Percentiles rank a stretch among this genome's conserved stretches.
Evolutionary conservation across 2,113 vertebrate species (phyloP).

Genomic region (Nerophis lumbriciformis): DNA sequence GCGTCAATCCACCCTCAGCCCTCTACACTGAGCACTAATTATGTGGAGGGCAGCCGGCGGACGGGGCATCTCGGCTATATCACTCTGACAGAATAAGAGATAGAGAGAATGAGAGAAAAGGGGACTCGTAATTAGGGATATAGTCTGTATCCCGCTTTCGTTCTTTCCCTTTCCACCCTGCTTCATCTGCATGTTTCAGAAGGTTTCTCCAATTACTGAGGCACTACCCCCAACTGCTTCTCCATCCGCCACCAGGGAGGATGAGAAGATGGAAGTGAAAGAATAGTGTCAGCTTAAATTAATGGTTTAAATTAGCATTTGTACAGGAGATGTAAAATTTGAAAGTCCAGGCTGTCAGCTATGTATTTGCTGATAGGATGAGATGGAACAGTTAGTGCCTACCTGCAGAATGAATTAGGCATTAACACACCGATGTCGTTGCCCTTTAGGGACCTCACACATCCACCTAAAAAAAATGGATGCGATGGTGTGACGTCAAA

Average conservation of each 20-base stretch:
- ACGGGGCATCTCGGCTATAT: slow-evolving; percentile 22
- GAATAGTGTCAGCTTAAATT: slow-evolving; percentile 56
- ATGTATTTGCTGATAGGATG: slow-evolving; percentile 7
- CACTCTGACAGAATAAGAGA: slow-evolving; percentile 34
- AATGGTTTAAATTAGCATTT: slow-evolving; percentile 54
- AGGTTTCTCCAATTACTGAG: slow-evolving; percentile 63
- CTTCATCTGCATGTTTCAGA: slow-evolving; percentile 72
- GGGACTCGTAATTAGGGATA: slow-evolving; percentile 58
- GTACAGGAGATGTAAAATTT: slow-evolving; percentile 10
- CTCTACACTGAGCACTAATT: slow-evolving; percentile 50
- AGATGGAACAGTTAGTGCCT: slow-evolving; percentile 6
- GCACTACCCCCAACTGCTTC: slow-evolving; percentile 45
- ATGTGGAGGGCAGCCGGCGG: slow-evolving; percentile 42
- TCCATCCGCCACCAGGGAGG: slow-evolving; percentile 48
- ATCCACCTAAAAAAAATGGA: not conserved
- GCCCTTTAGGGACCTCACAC: not conserved
- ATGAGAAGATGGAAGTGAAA: slow-evolving; percentile 33
- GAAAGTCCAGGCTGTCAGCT: slow-evolving; percentile 13
- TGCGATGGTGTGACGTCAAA: slow-evolving; percentile 11
- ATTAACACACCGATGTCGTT: slow-evolving; percentile 10
- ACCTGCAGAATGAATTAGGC: slow-evolving; percentile 3
- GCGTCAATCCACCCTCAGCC: slow-evolving; percentile 48
- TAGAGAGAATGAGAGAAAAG: slow-evolving; percentile 23
- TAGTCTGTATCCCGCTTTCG: slow-evolving; percentile 47
- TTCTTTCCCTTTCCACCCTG: slow-evolving; percentile 41